Base-by-base conservation (phyloP, 1,140 invertebrate genomes). In the Lepidotrigona ventralis region DNA sequence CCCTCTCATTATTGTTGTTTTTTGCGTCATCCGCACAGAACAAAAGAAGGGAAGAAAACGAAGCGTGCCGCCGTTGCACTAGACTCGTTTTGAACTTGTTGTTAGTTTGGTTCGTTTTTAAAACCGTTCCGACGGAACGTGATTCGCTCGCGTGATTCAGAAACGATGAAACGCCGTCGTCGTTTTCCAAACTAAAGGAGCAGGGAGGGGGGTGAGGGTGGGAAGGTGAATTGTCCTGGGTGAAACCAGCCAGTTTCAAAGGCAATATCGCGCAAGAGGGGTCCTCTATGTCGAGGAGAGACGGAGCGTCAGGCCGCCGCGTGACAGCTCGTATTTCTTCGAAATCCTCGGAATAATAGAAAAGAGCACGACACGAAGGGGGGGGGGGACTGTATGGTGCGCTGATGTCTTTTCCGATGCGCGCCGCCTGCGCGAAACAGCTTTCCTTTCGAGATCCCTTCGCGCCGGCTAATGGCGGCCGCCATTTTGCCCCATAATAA, bases 371-470 rank as follows among this genome's bases (percentile, higher is more conserved):
- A 69, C 53, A 69, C 56, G 15, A 39, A 26, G 17, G 33, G 33
- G 33, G 33, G 53, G 39, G 21, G 63, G 26, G 33, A 53, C 71
- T 86, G 80, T 66, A 86, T 84, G 71, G 74, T 39, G 39, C 79
- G 73, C 88, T 88, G 87, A 89, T 89, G 85, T 79, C 79, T 89
- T 89, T 88, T 88, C 87, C 86, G 76, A 89, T 88, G 87, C 78
- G n/a, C 81, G 81, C 85, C 85, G 76, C 79, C 56, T 89, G 88
- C 64, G 69, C 80, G 83, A 69, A 87, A 88, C 86, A 73, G 73
- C 86, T 80, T 39, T 54, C 39, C 39, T 63, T 71, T 74, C 74
- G 75, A 82, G 85, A 79, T 85, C 39, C 39, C 39, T 79, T 56
- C 69, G 53, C 66, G 23, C 9, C 73, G 70, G 79, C 87, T 88